These are phyloP conservation scores for Erythrocercus mccallii DNA, from an alignment of 2,113 vertebrate genomes.

Conservation along the genomic window DNA sequence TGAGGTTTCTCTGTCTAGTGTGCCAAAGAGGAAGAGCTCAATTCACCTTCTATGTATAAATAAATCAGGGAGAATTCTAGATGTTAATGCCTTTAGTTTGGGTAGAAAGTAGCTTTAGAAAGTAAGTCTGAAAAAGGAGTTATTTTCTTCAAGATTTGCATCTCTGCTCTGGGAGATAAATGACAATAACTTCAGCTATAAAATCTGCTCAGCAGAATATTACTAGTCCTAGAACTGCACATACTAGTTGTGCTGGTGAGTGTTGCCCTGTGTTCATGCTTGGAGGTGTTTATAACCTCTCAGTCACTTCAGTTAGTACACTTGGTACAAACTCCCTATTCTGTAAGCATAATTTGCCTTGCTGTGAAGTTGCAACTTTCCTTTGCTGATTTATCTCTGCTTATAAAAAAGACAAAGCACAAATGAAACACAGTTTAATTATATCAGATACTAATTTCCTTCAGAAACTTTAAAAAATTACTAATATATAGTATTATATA, in stretches of 20 bases:
- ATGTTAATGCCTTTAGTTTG: not conserved
- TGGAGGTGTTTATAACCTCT: not conserved
- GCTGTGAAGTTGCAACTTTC: not conserved
- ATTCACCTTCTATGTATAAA: not conserved
- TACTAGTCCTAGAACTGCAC: not conserved
- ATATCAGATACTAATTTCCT: not conserved
- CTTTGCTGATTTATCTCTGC: not conserved
- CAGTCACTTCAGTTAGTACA: not conserved
- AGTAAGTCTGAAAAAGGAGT: not conserved
- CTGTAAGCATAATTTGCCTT: not conserved
- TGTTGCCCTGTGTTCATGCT: not conserved
- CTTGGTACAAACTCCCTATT: not conserved
- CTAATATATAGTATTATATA: not conserved
- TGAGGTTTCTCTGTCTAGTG: not conserved
- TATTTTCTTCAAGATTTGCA: not conserved
- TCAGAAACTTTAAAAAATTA: not conserved
- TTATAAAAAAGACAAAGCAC: not conserved
- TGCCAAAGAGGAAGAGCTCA: not conserved
- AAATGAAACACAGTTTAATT: not conserved
- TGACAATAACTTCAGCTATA: not conserved
- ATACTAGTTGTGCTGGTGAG: accelerated
- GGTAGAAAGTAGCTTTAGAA: not conserved
- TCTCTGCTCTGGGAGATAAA: not conserved
- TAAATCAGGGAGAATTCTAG: not conserved
- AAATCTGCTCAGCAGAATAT: not conserved